Evolutionary conservation across 2,113 vertebrate genomes (phyloP).

Genomic region (Bufo gargarizans): DNA sequence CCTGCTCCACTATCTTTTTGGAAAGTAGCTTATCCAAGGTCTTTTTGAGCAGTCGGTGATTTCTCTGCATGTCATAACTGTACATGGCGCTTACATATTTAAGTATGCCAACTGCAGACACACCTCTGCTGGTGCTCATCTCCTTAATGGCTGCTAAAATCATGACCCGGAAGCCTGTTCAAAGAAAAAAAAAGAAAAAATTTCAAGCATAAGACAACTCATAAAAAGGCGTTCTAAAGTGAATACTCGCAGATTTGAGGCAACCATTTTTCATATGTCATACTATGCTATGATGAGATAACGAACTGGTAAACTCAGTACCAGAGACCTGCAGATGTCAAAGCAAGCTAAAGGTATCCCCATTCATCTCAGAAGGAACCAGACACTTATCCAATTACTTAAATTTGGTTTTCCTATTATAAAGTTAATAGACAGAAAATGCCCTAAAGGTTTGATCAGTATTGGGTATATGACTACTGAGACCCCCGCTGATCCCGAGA

Average conservation of each 20-base stretch:
- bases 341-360: neutral
- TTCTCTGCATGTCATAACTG: conserved; percentile 85
- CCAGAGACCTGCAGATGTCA: neutral
- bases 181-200: neutral
- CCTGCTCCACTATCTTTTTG: conserved; percentile 85
- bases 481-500: no score
- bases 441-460: no score
- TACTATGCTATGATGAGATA: neutral
- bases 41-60: conserved; percentile 87
- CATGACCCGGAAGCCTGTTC: conserved; percentile 92
- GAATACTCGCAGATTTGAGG: neutral
- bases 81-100: conserved; percentile 87
- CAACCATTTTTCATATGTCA: neutral
- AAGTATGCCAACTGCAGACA: conserved; percentile 89
- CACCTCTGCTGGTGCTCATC: conserved; percentile 89
- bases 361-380: no score
- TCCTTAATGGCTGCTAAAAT: conserved; percentile 89
- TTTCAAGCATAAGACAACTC: no score
- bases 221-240: no score
- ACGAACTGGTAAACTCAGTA: neutral
- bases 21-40: conserved; percentile 86
- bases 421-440: no score
- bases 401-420: no score
- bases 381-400: no score
- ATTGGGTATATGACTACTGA: no score